Percentiles rank a stretch among this genome's conserved stretches.
phyloP scores from a whole-genome alignment of 2,113 vertebrate species.

The Trichechus manatus region DNA sequence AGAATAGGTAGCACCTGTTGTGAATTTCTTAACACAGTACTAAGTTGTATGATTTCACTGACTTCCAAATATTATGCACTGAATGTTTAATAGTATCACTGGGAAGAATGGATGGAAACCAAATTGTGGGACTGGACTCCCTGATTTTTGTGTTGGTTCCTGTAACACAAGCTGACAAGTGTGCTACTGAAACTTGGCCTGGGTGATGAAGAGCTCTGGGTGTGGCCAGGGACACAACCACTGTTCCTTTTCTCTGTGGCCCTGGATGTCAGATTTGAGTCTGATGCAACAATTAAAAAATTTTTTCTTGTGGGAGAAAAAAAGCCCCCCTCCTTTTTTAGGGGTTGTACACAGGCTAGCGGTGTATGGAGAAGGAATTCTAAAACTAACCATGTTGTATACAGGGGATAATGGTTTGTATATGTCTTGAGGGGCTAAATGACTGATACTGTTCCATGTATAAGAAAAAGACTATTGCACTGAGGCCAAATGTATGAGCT shows the following conservation, averaged over 20 bases:
- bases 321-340: too few relatives aligned
- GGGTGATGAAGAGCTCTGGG: background rate
- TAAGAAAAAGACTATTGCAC: fast-evolving
- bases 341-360: fast-evolving
- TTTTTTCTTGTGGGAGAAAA: background rate
- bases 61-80: background rate
- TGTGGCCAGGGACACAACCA: fast-evolving
- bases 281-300: background rate
- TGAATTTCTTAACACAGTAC: background rate
- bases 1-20: background rate
- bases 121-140: background rate
- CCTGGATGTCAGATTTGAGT: background rate
- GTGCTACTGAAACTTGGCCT: conserved; percentile 52
- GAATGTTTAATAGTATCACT: background rate
- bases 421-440: background rate
- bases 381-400: background rate
- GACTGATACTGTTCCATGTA: background rate
- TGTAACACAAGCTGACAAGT: background rate
- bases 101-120: background rate
- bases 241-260: background rate
- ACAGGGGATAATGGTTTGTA: fast-evolving
- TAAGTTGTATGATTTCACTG: background rate
- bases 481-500: background rate
- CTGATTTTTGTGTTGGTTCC: background rate
- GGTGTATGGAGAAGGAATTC: background rate